phyloP scores from a whole-genome alignment of 2,113 vertebrate genomes.

The Pseudonaja textilis region DNA sequence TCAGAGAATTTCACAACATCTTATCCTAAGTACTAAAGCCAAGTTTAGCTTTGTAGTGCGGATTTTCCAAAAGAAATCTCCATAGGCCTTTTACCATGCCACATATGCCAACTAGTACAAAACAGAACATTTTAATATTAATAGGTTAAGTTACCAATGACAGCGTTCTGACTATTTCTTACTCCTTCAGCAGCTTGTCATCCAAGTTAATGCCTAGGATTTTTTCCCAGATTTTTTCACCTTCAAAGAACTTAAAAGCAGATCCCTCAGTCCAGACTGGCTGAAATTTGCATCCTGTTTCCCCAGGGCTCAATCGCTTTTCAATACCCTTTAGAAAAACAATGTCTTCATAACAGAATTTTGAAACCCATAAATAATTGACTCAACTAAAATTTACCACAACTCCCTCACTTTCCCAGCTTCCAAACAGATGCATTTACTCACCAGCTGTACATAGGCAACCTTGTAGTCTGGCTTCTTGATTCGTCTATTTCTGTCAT shows the following conservation, averaged over 20 bases:
- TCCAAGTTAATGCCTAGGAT: neutral
- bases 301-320: neutral
- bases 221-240: neutral
- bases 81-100: neutral
- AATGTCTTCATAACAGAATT: neutral
- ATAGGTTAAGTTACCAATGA: neutral
- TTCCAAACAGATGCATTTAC: constrained; percentile 36
- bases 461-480: constrained; percentile 95
- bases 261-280: neutral
- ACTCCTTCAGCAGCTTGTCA: neutral
- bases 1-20: neutral
- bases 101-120: neutral
- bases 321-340: neutral
- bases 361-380: neutral
- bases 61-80: neutral
- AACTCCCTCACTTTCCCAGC: neutral
- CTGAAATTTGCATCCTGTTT: neutral
- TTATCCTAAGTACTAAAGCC: neutral
- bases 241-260: neutral
- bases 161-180: neutral
- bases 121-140: neutral
- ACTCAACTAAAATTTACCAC: neutral
- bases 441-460: constrained; percentile 95
- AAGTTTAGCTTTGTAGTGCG: neutral
- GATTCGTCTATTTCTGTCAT: constrained; percentile 82